These are phyloP conservation scores for Corbicula japonica DNA, from an alignment of 2,888 invertebrate genomes.

Conservation along the genomic window DNA sequence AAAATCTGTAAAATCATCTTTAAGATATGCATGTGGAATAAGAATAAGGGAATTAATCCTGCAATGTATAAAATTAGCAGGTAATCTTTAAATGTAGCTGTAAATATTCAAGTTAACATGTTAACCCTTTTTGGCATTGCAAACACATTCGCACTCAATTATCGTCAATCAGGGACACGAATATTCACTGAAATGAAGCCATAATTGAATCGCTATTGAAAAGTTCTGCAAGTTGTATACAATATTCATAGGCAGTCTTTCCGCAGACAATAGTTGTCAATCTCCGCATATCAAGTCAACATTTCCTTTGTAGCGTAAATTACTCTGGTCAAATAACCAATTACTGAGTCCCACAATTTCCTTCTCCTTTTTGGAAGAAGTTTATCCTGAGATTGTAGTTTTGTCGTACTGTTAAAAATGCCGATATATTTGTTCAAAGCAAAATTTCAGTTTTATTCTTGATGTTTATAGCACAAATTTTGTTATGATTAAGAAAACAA, in stretches of 20 bases:
- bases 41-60: no score
- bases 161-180: slow-evolving; percentile 33
- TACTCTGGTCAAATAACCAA: slow-evolving; percentile 68
- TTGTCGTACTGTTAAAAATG: no score
- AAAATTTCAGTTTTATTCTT: no score
- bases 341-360: slow-evolving; percentile 43
- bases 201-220: slow-evolving; percentile 51
- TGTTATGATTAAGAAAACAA: no score
- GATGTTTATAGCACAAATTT: no score
- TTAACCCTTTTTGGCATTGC: slow-evolving; percentile 13
- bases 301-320: slow-evolving; percentile 56
- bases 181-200: slow-evolving; percentile 40
- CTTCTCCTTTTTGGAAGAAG: slow-evolving; percentile 12
- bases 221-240: slow-evolving; percentile 42
- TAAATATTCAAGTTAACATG: not conserved
- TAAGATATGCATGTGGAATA: no score
- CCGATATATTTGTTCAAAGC: no score
- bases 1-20: no score
- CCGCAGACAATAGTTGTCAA: slow-evolving; percentile 60
- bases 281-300: slow-evolving; percentile 44
- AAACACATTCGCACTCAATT: slow-evolving; percentile 33
- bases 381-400: no score
- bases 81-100: not conserved
- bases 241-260: slow-evolving; percentile 58
- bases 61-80: not conserved